Conservation (phyloP, 2,797 vertebrate species). For the Tiaroga cobitis region DNA sequence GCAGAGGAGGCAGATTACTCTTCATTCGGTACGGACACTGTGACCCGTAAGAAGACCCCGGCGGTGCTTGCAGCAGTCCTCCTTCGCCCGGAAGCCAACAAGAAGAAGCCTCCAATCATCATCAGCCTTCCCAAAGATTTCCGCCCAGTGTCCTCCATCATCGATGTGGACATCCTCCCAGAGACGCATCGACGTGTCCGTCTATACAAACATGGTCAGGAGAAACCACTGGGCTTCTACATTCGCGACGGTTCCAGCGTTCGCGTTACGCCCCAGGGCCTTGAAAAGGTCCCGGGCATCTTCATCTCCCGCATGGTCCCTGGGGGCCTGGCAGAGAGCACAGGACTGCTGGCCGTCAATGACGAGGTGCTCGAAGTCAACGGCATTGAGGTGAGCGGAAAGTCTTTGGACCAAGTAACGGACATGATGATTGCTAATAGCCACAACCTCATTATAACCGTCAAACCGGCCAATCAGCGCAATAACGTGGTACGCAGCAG, state of each 20-base stretch:
- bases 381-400: slow-evolving; percentile 93
- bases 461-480: slow-evolving; percentile 95
- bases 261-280: slow-evolving; percentile 89
- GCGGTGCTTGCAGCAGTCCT: slow-evolving; percentile 88
- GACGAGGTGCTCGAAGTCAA: slow-evolving; percentile 98
- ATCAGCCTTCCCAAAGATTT: slow-evolving; percentile 96
- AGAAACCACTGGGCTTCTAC: slow-evolving; percentile 96
- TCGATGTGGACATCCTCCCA: slow-evolving; percentile 95
- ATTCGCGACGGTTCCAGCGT: slow-evolving; percentile 96
- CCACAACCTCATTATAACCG: slow-evolving; percentile 96
- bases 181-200: slow-evolving; percentile 94
- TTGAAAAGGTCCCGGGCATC: slow-evolving; percentile 96
- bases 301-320: slow-evolving; percentile 97
- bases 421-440: slow-evolving; percentile 99
- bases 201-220: slow-evolving; percentile 95
- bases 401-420: slow-evolving; percentile 95
- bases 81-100: slow-evolving; percentile 85
- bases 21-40: slow-evolving; percentile 87
- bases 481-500: slow-evolving; percentile 89
- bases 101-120: slow-evolving; percentile 90
- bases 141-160: slow-evolving; percentile 96
- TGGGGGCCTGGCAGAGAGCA: slow-evolving; percentile 94
- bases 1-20: slow-evolving; percentile 96
- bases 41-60: slow-evolving; percentile 90
- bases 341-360: slow-evolving; percentile 92